Base-by-base conservation (phyloP, 2,888 invertebrate genomes). In the Hyposoter didymator region DNA sequence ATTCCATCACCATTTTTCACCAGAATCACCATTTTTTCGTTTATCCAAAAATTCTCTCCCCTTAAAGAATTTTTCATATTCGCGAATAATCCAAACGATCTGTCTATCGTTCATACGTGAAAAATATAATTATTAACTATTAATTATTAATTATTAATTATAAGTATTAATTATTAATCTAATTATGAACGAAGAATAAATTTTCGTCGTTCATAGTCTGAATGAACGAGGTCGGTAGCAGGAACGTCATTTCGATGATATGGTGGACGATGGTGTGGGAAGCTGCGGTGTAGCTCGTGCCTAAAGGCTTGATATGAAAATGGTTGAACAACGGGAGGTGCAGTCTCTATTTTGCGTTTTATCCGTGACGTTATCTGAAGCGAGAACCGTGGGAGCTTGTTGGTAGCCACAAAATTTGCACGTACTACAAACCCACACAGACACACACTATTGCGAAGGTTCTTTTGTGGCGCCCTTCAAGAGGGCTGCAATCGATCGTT, bases 371-470 rank as follows among this genome's bases (percentile, higher is more conserved):
- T 82, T 87, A 88, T 87, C 83, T 85, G 55, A 73, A 79, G 47
- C 74, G 83, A 86, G 87, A 84, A 86, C 87, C 87, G 87, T 88
- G 87, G 82, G 88, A 88, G 75, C 82, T 59, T 62, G 78, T 52
- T 69, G 43, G 73, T 69, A 72, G 85, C 84, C 73, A 76, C 82
- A 83, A 64, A 84, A 87, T 82, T 81, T 80, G 85, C 78, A 82
- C 79, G 85, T 82, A 84, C 86, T 69, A 75, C 78, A 76, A 70
- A 64, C 69, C 73, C 64, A 67, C 84, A 82, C 73, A 62, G 12
- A 52, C 47, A 45, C 35, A 55, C 28, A 78, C 66, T n/a, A 69
- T 45, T 74, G 52, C 35, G 72, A 43, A 47, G 49, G 45, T 74
- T 66, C 76, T 64, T 76, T 78, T 79, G 84, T 86, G 78, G 78